Percentiles rank a stretch among this genome's conserved stretches.
phyloP scores from a whole-genome alignment of 2,888 invertebrate species.

The Lypha dubia region DNA sequence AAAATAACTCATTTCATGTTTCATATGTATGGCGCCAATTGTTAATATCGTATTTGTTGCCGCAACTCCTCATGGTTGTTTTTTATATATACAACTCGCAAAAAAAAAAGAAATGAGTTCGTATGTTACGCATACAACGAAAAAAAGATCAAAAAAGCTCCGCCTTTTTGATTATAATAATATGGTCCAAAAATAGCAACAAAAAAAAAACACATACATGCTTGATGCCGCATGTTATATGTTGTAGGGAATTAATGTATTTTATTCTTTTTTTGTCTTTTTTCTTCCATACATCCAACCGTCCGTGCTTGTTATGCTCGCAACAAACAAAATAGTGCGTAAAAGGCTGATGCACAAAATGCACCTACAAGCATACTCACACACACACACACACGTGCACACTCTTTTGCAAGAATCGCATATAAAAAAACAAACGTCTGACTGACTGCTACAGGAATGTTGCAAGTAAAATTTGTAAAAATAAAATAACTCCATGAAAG shows the following conservation, averaged over 20 bases:
- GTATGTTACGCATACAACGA: conserved; percentile 70
- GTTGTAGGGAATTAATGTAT: conserved; percentile 35
- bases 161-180: conserved; percentile 80
- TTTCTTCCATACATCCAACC: conserved; percentile 62
- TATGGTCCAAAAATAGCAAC: conserved; percentile 19
- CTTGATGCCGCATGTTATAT: conserved; percentile 23
- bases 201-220: conserved; percentile 4
- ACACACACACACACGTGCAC: conserved; percentile 5
- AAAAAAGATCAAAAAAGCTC: conserved; percentile 82
- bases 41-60: conserved; percentile 51
- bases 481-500: conserved; percentile 22
- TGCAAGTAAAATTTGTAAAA: conserved; percentile 51
- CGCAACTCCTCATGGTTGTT: conserved; percentile 43
- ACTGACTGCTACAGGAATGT: conserved; percentile 33
- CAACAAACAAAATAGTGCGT: conserved; percentile 70
- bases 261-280: conserved; percentile 55
- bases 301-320: conserved; percentile 61
- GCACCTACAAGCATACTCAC: conserved; percentile 52
- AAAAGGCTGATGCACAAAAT: conserved; percentile 52
- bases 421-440: conserved; percentile 5
- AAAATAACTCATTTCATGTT: conserved; percentile 67
- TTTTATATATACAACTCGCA: conserved; percentile 36
- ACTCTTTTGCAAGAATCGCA: neutral
- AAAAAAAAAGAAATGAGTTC: conserved; percentile 61
- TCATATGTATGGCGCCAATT: conserved; percentile 75